Percentiles rank a stretch among this genome's conserved stretches.
phyloP scores from a whole-genome alignment of 2,797 vertebrate genomes.

The Acipenser oxyrinchus region DNA sequence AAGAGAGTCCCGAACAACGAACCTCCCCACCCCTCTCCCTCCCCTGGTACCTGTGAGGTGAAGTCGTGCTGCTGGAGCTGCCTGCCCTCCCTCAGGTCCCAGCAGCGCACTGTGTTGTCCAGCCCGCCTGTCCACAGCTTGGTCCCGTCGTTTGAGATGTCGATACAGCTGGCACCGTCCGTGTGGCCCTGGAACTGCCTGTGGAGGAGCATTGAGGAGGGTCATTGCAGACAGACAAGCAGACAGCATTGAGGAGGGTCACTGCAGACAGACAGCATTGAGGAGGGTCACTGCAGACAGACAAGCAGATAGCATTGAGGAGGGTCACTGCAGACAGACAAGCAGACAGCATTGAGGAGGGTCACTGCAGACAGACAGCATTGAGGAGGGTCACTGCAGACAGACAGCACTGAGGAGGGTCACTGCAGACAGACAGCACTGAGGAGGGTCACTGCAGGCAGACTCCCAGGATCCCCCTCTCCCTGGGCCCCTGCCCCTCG shows the following conservation, averaged over 20 bases:
- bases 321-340: background rate
- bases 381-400: background rate
- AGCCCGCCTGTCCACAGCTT: conserved; percentile 81
- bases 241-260: conserved; percentile 3
- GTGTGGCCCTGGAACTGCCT: conserved; percentile 63
- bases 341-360: conserved; percentile 2
- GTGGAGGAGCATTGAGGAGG: background rate
- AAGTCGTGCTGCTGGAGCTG: conserved; percentile 84
- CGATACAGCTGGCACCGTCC: conserved; percentile 74
- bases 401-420: too few relatives aligned
- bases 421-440: background rate
- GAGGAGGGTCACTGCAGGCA: conserved; percentile 18
- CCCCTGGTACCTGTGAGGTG: conserved; percentile 61
- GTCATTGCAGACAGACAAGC: conserved; percentile 4
- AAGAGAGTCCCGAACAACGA: conserved; percentile 23
- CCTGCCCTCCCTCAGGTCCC: conserved; percentile 80
- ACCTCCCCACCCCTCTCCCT: conserved; percentile 22
- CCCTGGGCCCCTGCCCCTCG: background rate
- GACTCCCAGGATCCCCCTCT: background rate
- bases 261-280: conserved; percentile 16
- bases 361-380: conserved; percentile 19
- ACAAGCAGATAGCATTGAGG: conserved; percentile 1
- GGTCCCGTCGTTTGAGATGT: conserved; percentile 77
- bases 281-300: background rate
- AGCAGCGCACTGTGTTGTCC: conserved; percentile 82